Evolutionary conservation across 2,113 vertebrate genomes (phyloP).

Genomic region (Corydoras sp.): DNA sequence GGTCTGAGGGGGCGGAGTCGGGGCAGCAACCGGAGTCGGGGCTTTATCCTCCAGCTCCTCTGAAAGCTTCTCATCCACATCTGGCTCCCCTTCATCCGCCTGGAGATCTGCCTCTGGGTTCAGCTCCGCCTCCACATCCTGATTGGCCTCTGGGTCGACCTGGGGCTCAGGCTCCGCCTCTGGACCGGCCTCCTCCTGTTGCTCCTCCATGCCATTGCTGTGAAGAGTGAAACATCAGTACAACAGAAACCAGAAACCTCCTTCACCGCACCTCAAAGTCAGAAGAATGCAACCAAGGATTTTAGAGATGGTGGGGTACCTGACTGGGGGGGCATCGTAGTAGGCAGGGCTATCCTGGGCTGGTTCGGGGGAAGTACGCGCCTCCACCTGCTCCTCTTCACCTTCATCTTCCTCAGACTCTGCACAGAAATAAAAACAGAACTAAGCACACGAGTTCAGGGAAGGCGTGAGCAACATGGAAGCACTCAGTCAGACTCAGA

Average conservation of each 20-base stretch:
- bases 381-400: conserved; percentile 79
- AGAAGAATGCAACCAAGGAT: no score
- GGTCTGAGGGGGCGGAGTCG: conserved; percentile 32
- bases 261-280: no score
- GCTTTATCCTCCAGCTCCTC: conserved; percentile 72
- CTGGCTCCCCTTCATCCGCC: conserved; percentile 68
- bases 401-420: conserved; percentile 78
- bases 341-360: conserved; percentile 71
- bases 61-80: conserved; percentile 64
- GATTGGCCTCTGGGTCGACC: conserved; percentile 33
- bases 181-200: conserved; percentile 20
- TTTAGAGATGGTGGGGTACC: conserved; percentile 51
- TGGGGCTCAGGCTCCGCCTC: conserved; percentile 41
- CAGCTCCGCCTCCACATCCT: conserved; percentile 56
- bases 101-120: conserved; percentile 60
- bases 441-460: no score
- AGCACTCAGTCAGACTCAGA: no score
- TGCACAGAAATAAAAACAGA: conserved; percentile 32
- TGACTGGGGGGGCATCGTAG: conserved; percentile 75
- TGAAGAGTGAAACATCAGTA: background rate
- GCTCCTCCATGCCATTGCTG: conserved; percentile 50
- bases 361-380: conserved; percentile 75
- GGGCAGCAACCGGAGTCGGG: conserved; percentile 48
- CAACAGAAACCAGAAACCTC: no score
- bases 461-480: no score